Conservation (phyloP, 2,888 invertebrate species). For the Rhimphoctona megacephalus region DNA sequence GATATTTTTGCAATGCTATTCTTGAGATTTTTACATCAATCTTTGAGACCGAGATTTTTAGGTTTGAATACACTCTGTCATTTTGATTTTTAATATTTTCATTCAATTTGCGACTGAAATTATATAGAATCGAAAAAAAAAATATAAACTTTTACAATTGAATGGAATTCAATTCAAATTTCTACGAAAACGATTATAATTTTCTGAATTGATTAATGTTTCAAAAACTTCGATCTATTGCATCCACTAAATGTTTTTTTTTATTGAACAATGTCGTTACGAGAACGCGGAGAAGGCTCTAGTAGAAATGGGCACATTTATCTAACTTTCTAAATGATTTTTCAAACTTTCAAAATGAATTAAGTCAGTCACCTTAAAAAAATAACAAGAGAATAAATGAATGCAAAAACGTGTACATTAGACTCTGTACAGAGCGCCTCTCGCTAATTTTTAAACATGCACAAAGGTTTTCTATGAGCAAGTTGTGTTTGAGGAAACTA, state of each 20-base stretch:
- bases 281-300: not conserved
- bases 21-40: not conserved
- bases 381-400: not conserved
- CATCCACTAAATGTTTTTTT: not conserved
- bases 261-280: not conserved
- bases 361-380: not conserved
- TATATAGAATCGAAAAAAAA: no score
- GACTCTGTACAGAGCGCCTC: no score
- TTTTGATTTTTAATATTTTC: not conserved
- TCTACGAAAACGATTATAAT: not conserved
- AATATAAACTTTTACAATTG: no score
- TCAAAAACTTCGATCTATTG: not conserved
- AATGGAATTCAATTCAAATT: not conserved
- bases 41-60: not conserved
- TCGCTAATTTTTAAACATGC: not conserved
- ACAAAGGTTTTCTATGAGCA: not conserved
- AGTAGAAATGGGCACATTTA: not conserved
- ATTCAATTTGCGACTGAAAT: no score
- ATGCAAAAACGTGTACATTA: not conserved
- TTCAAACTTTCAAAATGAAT: slow-evolving; percentile 7
- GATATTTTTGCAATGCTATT: not conserved
- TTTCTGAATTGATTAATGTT: not conserved
- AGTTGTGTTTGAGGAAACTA: not conserved
- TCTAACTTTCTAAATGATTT: slow-evolving; percentile 1
- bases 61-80: not conserved